These are phyloP conservation scores for Heterohyrax brucei DNA, from an alignment of 2,797 vertebrate genomes.

Conservation along the genomic window DNA sequence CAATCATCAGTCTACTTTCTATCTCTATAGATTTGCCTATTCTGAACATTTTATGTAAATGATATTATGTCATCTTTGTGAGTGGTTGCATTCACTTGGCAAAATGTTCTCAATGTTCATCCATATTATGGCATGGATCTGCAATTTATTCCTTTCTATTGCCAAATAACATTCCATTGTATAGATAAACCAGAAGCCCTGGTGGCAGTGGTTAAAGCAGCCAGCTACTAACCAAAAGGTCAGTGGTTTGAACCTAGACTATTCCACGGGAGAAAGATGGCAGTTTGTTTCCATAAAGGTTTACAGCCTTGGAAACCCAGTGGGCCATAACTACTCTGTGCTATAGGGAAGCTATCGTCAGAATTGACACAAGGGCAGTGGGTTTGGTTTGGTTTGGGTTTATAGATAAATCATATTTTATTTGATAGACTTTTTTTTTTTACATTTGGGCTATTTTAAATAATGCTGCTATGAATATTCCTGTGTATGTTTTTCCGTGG, in stretches of 20 bases:
- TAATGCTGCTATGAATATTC: background rate
- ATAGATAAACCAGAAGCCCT: background rate
- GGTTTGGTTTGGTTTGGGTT: too few species aligned
- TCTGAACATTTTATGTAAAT: constrained; percentile 27
- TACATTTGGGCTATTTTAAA: constrained; percentile 4
- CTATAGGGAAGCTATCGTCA: too few species aligned
- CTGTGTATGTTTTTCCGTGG: background rate
- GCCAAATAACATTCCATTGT: background rate
- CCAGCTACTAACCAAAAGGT: too few species aligned
- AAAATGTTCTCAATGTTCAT: constrained; percentile 55
- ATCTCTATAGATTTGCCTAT: background rate
- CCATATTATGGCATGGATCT: background rate
- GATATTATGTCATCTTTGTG: constrained; percentile 5
- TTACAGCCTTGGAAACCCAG: too few species aligned
- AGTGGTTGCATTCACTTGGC: constrained; percentile 49
- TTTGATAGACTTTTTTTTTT: constrained; percentile 12
- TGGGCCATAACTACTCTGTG: too few species aligned
- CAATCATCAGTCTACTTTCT: constrained; percentile 27
- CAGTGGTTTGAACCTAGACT: too few species aligned
- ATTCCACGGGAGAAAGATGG: too few species aligned
- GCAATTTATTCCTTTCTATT: background rate
- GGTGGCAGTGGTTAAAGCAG: too few species aligned
- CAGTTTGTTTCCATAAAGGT: too few species aligned
- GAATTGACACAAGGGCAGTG: too few species aligned
- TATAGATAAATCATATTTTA: constrained; percentile 10